phyloP scores from a whole-genome alignment of 2,797 vertebrate species.

The Sardinella longiceps region DNA sequence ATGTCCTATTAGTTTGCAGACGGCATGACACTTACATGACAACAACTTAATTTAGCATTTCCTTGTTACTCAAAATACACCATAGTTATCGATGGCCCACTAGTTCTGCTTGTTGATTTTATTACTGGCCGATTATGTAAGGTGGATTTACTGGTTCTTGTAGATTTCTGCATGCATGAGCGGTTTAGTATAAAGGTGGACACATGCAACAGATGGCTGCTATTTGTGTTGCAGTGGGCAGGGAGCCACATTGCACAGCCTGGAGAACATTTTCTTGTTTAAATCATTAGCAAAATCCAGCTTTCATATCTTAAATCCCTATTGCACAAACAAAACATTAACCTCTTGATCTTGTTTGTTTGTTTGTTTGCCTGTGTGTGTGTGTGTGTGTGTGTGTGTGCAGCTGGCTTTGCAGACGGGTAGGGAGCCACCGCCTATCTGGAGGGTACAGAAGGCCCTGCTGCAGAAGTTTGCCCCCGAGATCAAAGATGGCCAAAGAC shows the following conservation, averaged over 20 bases:
- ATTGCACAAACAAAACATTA: neutral
- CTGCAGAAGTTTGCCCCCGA: slow-evolving; percentile 95
- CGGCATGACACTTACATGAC: no score
- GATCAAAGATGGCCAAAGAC: slow-evolving; percentile 93
- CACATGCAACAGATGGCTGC: neutral
- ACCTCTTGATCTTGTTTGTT: neutral
- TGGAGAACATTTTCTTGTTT: neutral
- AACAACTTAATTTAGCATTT: neutral
- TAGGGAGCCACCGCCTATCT: slow-evolving; percentile 90
- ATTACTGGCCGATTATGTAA: neutral
- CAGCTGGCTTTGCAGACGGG: slow-evolving; percentile 90
- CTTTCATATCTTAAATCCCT: neutral
- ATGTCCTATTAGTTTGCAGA: neutral
- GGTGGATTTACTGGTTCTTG: neutral
- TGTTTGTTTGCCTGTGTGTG: neutral
- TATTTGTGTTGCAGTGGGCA: neutral
- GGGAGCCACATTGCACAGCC: neutral
- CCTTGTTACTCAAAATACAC: neutral
- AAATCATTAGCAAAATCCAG: neutral
- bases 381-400: neutral
- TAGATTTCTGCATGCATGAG: neutral
- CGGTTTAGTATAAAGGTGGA: neutral
- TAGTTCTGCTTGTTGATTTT: neutral
- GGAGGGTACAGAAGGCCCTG: slow-evolving; percentile 93
- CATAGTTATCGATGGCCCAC: neutral